These are phyloP conservation scores for Thalassarche chlororhynchos DNA, from an alignment of 2,113 vertebrate genomes.

Conservation along the genomic window DNA sequence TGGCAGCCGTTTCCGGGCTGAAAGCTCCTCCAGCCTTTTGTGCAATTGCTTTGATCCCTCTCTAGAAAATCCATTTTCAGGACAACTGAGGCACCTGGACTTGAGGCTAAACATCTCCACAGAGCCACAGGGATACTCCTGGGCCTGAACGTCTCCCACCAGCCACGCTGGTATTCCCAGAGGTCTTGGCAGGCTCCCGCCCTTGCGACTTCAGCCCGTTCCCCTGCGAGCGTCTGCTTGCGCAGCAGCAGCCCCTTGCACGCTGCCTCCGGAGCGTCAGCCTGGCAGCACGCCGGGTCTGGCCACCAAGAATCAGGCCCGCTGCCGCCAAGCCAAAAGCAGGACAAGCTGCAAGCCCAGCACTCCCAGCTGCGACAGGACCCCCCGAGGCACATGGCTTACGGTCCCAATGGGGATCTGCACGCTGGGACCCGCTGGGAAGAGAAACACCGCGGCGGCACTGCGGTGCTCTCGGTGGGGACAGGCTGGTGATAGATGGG, in stretches of 20 bases:
- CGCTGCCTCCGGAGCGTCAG: background rate
- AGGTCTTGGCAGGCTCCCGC: background rate
- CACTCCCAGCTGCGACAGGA: background rate
- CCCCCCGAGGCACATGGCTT: accelerated
- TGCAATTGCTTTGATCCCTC: background rate
- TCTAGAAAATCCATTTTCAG: background rate
- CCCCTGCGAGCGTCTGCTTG: background rate
- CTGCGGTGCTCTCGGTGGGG: background rate
- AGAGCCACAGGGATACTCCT: background rate
- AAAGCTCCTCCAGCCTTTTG: background rate
- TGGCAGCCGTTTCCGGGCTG: accelerated
- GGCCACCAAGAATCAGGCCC: background rate
- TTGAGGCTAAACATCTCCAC: background rate
- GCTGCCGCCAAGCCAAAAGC: background rate
- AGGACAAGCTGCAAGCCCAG: background rate
- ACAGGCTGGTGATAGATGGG: background rate
- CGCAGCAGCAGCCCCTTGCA: background rate
- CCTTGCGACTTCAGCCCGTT: accelerated
- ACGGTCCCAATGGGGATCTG: accelerated
- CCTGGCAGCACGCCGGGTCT: background rate
- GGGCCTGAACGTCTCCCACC: background rate
- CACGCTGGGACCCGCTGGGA: accelerated
- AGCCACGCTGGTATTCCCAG: background rate
- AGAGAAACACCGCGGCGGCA: accelerated
- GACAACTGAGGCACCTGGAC: background rate